Evolutionary conservation across 2,113 vertebrate genomes (phyloP), one percentile per base, ranked within the genome.

Genomic region (Tapirus terrestris): DNA sequence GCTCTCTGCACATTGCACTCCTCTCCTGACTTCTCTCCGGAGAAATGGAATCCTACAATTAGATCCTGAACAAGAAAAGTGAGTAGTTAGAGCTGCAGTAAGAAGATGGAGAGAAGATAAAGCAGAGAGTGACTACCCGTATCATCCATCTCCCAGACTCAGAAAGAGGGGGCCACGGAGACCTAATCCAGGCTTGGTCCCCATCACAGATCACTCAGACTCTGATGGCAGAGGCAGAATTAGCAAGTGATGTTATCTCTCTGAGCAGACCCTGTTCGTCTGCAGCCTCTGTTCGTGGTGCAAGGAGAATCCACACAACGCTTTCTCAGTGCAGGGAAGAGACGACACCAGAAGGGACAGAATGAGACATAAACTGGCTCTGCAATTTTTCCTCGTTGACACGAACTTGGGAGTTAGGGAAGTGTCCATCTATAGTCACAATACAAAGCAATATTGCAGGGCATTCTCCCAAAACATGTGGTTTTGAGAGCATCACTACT

Each of bases 1-100:
- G 21, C 4, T 2, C 51, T 18, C 3, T 14, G 1, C 3, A 23
- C 1, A 25, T 0, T 1, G 1, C 31, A 25, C 33, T 45, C 39
- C 65, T 85, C 45, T 53, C 79, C 16, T 16, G 72, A 18, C 36
- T 86, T 58, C 29, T 58, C 79, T 39, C 10, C 48, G 31, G 36
- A 76, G 67, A 93, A 73, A 43, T 0, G 18, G 51, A 84, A 81
- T 65, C 53, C 77, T 67, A 84, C 60, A 45, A 58, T 84, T 65
- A 93, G 81, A 31, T 94, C 72, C n/a, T 0, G 4, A 25, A 80
- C 63, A 29, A 39, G 45, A 3, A 51, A 36, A 87, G 12, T 33
- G 33, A 63, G 60, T 25, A 36, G 43, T 16, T 20, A n/a, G 95
- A 36, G n/a, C 60, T 56, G 51, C 60, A 13, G 6, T 5, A 20